phyloP scores from a whole-genome alignment of 2,113 vertebrate species.

The Neotoma lepida region DNA sequence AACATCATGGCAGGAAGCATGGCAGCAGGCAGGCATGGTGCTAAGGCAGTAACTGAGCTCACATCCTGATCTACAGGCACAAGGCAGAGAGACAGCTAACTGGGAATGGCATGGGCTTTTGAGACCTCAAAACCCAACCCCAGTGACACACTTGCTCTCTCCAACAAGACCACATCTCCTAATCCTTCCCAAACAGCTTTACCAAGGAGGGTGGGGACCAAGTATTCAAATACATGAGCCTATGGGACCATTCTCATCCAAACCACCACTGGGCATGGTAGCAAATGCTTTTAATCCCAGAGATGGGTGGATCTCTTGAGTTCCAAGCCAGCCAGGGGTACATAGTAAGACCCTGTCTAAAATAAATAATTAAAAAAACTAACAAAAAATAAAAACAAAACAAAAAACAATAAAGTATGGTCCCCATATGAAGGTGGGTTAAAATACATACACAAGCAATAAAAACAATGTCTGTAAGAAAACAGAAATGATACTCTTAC shows the following conservation, averaged over 20 bases:
- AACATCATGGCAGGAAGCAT: background rate
- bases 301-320: background rate
- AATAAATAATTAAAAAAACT: background rate
- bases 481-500: background rate
- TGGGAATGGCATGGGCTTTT: background rate
- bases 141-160: background rate
- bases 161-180: background rate
- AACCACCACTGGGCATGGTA: background rate
- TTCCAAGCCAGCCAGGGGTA: background rate
- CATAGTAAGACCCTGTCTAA: background rate
- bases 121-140: background rate
- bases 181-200: background rate
- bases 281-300: background rate
- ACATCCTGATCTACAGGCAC: background rate
- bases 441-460: background rate
- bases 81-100: background rate
- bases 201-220: background rate
- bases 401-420: background rate
- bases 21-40: background rate
- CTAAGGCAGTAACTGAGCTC: background rate
- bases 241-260: background rate
- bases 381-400: background rate
- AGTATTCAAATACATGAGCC: background rate
- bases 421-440: background rate
- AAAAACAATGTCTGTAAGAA: background rate